These are phyloP conservation scores for Pachydiplax longipennis DNA, from an alignment of 2,888 invertebrate genomes.

Conservation along the genomic window DNA sequence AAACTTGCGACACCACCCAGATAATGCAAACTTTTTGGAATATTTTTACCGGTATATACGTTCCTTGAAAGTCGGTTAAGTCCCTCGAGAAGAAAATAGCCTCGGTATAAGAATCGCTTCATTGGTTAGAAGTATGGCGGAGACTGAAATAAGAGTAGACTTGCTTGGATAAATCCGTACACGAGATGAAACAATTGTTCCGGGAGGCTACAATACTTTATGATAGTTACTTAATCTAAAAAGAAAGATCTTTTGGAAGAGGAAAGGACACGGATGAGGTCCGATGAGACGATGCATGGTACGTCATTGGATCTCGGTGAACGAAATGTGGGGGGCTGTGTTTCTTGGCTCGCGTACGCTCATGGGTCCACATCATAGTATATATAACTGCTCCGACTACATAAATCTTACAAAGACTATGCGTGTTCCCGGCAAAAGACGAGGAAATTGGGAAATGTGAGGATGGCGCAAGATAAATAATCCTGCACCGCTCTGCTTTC, in stretches of 20 bases:
- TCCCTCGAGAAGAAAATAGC: no score
- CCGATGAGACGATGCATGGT: neutral
- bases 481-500: neutral
- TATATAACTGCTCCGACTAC: neutral
- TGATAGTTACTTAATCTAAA: neutral
- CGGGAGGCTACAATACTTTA: neutral
- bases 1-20: no score
- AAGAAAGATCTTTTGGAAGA: neutral
- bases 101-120: no score
- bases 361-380: neutral
- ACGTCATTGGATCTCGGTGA: constrained; percentile 16
- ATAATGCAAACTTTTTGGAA: no score
- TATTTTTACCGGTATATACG: no score
- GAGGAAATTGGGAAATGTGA: neutral
- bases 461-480: neutral
- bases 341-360: neutral
- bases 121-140: no score
- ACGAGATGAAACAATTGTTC: neutral
- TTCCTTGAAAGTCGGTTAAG: no score
- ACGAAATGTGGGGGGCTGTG: neutral
- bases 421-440: neutral
- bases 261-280: neutral
- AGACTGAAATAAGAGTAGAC: neutral
- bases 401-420: neutral
- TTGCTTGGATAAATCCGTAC: neutral